Base-by-base conservation (phyloP, 2,113 vertebrate species). In the Pedetes capensis region DNA sequence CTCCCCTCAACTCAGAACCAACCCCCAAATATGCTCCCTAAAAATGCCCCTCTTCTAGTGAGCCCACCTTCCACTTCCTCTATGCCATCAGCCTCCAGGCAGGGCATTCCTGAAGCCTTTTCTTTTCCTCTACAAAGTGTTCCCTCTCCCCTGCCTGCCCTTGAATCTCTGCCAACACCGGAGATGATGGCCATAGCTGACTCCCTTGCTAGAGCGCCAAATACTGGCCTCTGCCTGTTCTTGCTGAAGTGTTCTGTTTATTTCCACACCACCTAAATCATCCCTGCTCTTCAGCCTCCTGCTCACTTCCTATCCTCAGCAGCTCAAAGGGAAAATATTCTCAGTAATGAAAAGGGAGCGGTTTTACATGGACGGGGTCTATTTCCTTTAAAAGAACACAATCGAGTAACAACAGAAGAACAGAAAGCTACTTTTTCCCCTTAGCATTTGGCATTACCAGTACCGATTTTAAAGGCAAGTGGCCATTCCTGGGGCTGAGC, bases 271-370 rank as follows among this genome's bases (percentile, higher is more conserved):
- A 39, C 44, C 44, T 72, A 84, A 93, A 66, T 64, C 71, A 37
- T n/a, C 39, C 44, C 68, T 92, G 82, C 79, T 79, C 83, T 79
- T 37, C 59, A 55, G 44, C 76, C 51, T 91, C 64, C 59, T 81
- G 76, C 53, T 59, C 34, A 42, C 63, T 91, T 92, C 59, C 80
- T 59, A 23, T 55, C 68, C 68, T 64, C 76, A 83, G 49, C 74
- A 87, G 87, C 95, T 75, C 92, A 91, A 44, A 96, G 80, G 92
- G 78, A 92, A 90, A 90, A 94, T 87, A 93, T 57, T 81, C 92
- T 89, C 76, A 18, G 44, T 78, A 88, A 93, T 86, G 89, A 94
- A 83, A 95, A 71, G 61, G 55, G 86, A 80, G 68, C 61, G 81
- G 66, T 86, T 91, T 93, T 68, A 75, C 75, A 42, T 23, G 18